These are phyloP conservation scores for Eretmochelys imbricata DNA, from an alignment of 2,113 vertebrate genomes.

Conservation along the genomic window DNA sequence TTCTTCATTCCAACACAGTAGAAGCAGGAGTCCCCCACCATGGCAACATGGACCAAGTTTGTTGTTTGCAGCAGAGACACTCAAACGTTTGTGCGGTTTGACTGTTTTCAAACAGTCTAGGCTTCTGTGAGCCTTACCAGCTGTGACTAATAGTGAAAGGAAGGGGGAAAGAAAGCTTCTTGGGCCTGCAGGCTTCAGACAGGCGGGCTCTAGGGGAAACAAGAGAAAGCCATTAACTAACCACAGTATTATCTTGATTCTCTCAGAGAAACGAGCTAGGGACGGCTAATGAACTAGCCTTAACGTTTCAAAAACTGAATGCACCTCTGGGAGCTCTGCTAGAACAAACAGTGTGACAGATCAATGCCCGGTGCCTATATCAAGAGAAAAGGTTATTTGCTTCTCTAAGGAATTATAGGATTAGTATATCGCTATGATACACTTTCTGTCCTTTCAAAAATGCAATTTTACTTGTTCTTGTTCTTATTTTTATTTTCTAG, in stretches of 20 bases:
- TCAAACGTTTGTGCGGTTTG: constrained; percentile 51
- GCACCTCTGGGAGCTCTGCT: constrained; percentile 89
- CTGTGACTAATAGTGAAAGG: constrained; percentile 85
- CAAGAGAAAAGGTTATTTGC: constrained; percentile 95
- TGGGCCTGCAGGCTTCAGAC: constrained; percentile 90
- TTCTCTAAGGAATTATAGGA: constrained; percentile 89
- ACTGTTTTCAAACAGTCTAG: constrained; percentile 76
- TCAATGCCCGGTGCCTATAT: constrained; percentile 94
- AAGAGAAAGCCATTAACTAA: constrained; percentile 99
- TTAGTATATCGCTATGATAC: constrained; percentile 79
- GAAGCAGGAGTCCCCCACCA: neutral
- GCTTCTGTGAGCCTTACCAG: constrained; percentile 77
- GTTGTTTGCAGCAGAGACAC: constrained; percentile 46
- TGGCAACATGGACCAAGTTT: constrained; percentile 23
- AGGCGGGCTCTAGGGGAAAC: constrained; percentile 95
- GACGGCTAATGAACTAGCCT: constrained; percentile 95
- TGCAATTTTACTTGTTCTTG: constrained; percentile 56
- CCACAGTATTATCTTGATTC: constrained; percentile 98
- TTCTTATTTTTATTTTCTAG: constrained; percentile 33
- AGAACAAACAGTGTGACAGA: constrained; percentile 96
- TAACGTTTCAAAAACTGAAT: constrained; percentile 86
- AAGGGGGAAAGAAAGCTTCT: constrained; percentile 84
- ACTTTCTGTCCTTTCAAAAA: constrained; percentile 78
- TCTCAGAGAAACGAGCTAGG: constrained; percentile 91
- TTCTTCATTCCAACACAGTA: neutral